Base-by-base conservation (phyloP, 2,888 invertebrate species). In the Zaprionus obscuricornis region DNA sequence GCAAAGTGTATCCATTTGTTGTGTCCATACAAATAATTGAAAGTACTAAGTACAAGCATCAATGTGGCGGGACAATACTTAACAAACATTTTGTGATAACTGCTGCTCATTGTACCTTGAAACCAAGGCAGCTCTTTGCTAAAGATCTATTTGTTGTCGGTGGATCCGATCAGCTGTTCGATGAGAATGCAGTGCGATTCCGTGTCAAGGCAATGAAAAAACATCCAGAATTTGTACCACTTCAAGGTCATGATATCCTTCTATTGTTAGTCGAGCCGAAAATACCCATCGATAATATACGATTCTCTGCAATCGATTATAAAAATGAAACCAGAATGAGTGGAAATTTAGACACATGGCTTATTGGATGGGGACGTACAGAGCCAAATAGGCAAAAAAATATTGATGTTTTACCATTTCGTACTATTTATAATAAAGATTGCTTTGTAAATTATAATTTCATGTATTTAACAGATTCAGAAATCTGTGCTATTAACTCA, bases 21-120 rank as follows among this genome's bases (percentile, higher is more conserved):
- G 81, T 73, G 2, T 85, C 81, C n/a, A 24, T 85, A 10, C 81
- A 85, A 17, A 16, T 60, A 17, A 51, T 60, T 39, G 20, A 13
- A 0, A 55, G 39, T 1, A 60, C 46, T 0, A 66, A 26, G 6
- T 85, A 77, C 39, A 42, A 51, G 6, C 86, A 86, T 24, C 63
- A 75, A 2, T 90, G 90, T 50, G 89, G 89, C 2, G 90, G 89
- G n/a, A 74, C 81, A 0, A 89, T 89, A 8, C 70, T 89, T 6
- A 54, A 66, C 11, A 68, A 74, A n/a, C 55, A 79, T 5, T 70
- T 87, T 27, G 81, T 90, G 1, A 22, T 90, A n/a, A 87, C 87
- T 0, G 86, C 89, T 0, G 89, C 89, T 0, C 90, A 90, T 60
- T 90, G 90, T 57, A 67, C 79, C 2, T 7, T 64, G 2, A 65